Evolutionary conservation across 2,797 vertebrate genomes (phyloP).

Genomic region (Pogonophryne albipinna): DNA sequence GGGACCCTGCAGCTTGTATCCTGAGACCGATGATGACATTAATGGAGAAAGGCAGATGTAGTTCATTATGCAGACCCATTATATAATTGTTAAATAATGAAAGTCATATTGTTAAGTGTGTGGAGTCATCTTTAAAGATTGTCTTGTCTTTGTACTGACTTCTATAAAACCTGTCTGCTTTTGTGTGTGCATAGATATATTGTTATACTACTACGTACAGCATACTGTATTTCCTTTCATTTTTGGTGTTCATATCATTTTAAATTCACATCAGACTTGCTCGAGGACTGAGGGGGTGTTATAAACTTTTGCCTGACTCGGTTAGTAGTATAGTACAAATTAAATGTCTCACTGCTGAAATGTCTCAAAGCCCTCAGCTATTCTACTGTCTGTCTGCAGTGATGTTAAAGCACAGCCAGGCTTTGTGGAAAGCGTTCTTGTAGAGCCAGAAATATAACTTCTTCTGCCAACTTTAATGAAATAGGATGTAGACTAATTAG

Average conservation of each 20-base stretch:
- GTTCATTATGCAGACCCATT: slow-evolving; percentile 45
- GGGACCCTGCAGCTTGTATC: slow-evolving; percentile 40
- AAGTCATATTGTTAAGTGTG: slow-evolving; percentile 6
- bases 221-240: neutral
- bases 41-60: slow-evolving; percentile 26
- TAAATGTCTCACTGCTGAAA: slow-evolving; percentile 2
- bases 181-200: too few species aligned
- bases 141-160: neutral
- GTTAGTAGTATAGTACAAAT: neutral
- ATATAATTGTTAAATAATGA: slow-evolving; percentile 40
- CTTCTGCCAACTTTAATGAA: neutral
- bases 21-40: slow-evolving; percentile 45
- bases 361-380: neutral
- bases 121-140: slow-evolving; percentile 1
- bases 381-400: slow-evolving; percentile 6
- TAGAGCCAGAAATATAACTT: neutral
- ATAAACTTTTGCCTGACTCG: slow-evolving; percentile 18
- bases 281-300: slow-evolving; percentile 10
- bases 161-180: neutral
- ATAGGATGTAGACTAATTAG: neutral
- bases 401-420: neutral
- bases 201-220: neutral
- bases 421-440: slow-evolving; percentile 11
- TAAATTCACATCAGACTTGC: slow-evolving; percentile 8
- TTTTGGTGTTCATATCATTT: neutral